Conservation (phyloP, 2,113 vertebrate genomes). For the Caretta caretta region DNA sequence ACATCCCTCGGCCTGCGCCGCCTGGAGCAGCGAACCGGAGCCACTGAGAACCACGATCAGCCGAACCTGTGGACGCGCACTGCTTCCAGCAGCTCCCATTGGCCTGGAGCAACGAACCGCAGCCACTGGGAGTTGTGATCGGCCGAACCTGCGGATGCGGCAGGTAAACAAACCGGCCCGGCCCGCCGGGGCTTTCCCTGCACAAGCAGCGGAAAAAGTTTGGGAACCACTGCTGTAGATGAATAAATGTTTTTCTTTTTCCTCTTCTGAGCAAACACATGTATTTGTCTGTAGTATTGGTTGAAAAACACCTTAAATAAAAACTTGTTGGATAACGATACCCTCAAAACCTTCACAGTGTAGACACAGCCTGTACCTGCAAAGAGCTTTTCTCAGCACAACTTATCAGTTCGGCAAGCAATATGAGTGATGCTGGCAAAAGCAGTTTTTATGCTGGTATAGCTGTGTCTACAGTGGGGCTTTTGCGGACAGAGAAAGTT, state of each 20-base stretch:
- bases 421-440: neutral
- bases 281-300: neutral
- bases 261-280: neutral
- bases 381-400: neutral
- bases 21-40: no score
- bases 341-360: neutral
- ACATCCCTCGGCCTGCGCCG: no score
- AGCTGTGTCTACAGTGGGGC: neutral
- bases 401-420: neutral
- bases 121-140: no score
- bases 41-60: no score
- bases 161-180: no score
- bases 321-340: neutral
- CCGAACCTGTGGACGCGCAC: no score
- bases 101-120: no score
- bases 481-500: neutral
- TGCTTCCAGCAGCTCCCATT: no score
- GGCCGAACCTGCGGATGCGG: no score
- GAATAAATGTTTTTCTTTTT: neutral
- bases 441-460: neutral
- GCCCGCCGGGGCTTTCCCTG: no score
- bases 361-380: neutral
- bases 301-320: fast-evolving
- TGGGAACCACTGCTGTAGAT: no score
- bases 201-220: no score